Evolutionary conservation across 2,888 invertebrate species (phyloP).

Genomic region (Drosophila antonietae): DNA sequence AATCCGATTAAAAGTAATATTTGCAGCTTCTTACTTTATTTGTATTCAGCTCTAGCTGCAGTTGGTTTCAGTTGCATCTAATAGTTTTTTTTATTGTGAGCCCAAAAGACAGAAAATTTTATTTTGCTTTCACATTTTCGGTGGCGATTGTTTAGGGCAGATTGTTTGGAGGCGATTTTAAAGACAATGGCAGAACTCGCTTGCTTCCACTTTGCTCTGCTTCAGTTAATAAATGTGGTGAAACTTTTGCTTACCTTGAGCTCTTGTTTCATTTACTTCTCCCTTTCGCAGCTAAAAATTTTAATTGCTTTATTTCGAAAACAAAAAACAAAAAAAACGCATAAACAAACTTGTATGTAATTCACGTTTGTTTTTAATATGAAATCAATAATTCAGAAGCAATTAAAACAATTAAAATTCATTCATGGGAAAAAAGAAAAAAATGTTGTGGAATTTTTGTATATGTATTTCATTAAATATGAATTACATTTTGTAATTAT

Average conservation of each 20-base stretch:
- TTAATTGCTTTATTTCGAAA: too few relatives aligned
- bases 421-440: background rate
- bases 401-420: background rate
- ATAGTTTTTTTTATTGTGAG: background rate
- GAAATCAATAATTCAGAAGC: background rate
- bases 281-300: background rate
- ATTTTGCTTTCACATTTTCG: background rate
- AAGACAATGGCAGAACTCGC: slow-evolving; percentile 17
- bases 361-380: too few relatives aligned
- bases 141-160: slow-evolving; percentile 33
- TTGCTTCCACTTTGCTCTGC: slow-evolving; percentile 2
- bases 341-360: background rate
- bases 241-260: slow-evolving; percentile 8
- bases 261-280: background rate
- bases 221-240: slow-evolving; percentile 35
- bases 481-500: too few relatives aligned
- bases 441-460: too few relatives aligned
- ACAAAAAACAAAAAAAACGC: too few relatives aligned
- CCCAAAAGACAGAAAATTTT: slow-evolving; percentile 15
- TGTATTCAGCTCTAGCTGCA: slow-evolving; percentile 13
- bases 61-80: background rate
- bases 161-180: slow-evolving; percentile 13
- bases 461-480: too few relatives aligned
- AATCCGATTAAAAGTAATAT: slow-evolving; percentile 55
- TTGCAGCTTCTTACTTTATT: slow-evolving; percentile 14